Conservation (phyloP, 2,113 vertebrate species). For the Passer montanus region DNA sequence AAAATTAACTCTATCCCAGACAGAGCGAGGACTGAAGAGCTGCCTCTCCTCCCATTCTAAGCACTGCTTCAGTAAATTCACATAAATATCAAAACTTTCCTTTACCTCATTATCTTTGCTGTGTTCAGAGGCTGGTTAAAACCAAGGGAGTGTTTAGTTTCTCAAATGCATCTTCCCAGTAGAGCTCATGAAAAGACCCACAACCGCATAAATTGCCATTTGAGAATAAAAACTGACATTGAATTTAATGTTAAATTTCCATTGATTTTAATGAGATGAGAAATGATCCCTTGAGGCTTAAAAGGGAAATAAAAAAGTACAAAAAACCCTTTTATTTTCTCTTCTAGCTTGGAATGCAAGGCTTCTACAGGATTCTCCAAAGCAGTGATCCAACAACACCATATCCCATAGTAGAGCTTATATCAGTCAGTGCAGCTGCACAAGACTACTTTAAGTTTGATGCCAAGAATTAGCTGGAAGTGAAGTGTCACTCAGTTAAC, state of each 20-base stretch:
- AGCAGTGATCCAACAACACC: neutral
- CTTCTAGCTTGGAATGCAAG: neutral
- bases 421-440: neutral
- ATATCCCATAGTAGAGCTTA: neutral
- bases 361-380: neutral
- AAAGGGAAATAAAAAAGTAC: neutral
- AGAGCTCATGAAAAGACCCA: neutral
- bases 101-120: neutral
- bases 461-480: conserved; percentile 7
- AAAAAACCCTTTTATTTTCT: neutral
- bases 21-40: neutral
- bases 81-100: neutral
- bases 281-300: neutral
- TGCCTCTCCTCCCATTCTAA: neutral
- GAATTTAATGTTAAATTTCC: neutral
- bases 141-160: neutral
- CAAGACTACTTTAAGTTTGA: neutral
- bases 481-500: neutral
- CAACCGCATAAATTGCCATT: neutral
- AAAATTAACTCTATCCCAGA: neutral
- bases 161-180: neutral
- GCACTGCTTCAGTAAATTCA: neutral
- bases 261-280: neutral
- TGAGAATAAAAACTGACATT: neutral
- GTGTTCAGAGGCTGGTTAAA: neutral